These are phyloP conservation scores for Bombylius major DNA, from an alignment of 2,888 invertebrate species.

Conservation along the genomic window DNA sequence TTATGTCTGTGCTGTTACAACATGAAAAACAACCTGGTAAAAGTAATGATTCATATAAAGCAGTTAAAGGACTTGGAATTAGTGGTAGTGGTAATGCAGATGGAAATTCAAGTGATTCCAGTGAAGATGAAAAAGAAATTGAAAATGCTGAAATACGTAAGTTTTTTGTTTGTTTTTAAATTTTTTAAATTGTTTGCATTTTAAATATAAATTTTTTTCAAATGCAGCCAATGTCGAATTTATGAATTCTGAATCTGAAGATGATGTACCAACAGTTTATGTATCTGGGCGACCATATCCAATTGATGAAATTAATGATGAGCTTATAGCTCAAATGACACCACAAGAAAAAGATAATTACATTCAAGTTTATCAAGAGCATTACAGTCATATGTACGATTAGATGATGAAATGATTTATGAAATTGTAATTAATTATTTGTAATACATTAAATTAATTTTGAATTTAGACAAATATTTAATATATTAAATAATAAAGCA, in stretches of 20 bases:
- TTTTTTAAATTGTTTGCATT: not conserved
- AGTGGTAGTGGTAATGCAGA: constrained; percentile 33
- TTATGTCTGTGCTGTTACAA: constrained; percentile 81
- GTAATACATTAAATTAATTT: too few species aligned
- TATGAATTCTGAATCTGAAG: constrained; percentile 48
- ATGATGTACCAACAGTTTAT: constrained; percentile 66
- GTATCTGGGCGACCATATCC: constrained; percentile 70
- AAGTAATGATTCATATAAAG: constrained; percentile 39
- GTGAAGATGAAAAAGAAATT: constrained; percentile 65
- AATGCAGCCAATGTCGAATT: constrained; percentile 51
- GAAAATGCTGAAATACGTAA: constrained; percentile 52
- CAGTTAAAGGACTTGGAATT: constrained; percentile 34
- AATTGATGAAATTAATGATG: constrained; percentile 74
- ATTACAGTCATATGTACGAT: constrained; percentile 80
- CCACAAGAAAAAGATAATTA: constrained; percentile 86
- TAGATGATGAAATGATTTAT: constrained; percentile 26
- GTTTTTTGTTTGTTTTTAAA: constrained; percentile 16
- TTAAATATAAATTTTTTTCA: constrained; percentile 14
- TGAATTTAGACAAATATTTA: too few species aligned
- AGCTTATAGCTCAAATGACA: constrained; percentile 80
- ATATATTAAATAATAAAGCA: too few species aligned
- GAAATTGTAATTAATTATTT: too few species aligned
- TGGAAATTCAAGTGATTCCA: constrained; percentile 58
- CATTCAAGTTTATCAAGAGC: constrained; percentile 86
- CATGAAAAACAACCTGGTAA: constrained; percentile 64